These are phyloP conservation scores for Tinamus guttatus DNA, from an alignment of 2,113 vertebrate species.

Conservation along the genomic window DNA sequence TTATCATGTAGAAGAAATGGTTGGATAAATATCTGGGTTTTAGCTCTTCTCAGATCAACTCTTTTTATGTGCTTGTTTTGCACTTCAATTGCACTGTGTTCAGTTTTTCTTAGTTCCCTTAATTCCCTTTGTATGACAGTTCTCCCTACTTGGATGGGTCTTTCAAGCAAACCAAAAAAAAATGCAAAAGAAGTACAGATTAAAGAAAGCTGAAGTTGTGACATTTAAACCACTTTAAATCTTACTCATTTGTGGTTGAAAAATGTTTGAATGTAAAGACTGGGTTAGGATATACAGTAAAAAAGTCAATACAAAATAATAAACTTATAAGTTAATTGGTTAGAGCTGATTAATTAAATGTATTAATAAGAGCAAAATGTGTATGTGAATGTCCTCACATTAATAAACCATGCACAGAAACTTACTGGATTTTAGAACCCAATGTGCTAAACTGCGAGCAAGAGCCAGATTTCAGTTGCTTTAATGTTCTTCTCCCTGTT, in stretches of 20 bases:
- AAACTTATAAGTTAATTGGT: neutral
- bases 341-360: neutral
- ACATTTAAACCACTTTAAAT: conserved; percentile 13
- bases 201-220: neutral
- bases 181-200: neutral
- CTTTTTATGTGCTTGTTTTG: conserved; percentile 13
- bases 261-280: neutral
- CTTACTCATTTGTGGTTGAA: neutral
- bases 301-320: neutral
- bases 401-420: neutral
- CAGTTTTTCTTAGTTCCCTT: neutral
- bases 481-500: neutral
- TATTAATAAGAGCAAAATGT: neutral
- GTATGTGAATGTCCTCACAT: neutral
- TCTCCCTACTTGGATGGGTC: neutral
- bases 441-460: neutral
- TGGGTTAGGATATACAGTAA: neutral
- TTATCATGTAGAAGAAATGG: neutral
- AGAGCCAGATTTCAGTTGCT: neutral
- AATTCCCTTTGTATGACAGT: neutral
- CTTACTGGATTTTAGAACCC: neutral
- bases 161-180: neutral
- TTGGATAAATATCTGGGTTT: neutral
- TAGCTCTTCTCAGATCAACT: neutral
- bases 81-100: neutral